Evolutionary conservation across 1,140 invertebrate genomes (phyloP).

Genomic region (Drosophila lowei): DNA sequence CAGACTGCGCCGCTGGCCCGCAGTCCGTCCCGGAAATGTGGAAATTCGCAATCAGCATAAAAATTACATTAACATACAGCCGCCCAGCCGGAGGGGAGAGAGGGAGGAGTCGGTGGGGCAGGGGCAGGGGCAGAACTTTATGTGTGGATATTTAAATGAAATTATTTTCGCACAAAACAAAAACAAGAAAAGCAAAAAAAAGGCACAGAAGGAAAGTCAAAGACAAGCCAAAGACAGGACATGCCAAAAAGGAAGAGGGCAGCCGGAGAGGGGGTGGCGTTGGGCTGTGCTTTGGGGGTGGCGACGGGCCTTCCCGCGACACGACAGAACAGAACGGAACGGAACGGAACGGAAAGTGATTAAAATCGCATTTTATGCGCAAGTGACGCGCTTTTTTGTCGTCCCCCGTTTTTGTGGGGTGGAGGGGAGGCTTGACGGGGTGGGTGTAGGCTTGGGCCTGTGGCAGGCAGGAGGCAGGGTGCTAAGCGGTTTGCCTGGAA

Average conservation of each 20-base stretch:
- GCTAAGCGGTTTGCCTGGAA: conserved; percentile 21
- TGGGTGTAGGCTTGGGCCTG: conserved; percentile 54
- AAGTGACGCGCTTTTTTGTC: conserved; percentile 39
- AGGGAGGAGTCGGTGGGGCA: too few relatives aligned
- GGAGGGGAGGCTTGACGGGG: conserved; percentile 1
- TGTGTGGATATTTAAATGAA: conserved; percentile 74
- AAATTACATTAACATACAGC: conserved; percentile 77
- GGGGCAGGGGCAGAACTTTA: conserved; percentile 33
- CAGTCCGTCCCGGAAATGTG: conserved; percentile 63
- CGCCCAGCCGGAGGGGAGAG: conserved; percentile 8
- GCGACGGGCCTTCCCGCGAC: conserved; percentile 25
- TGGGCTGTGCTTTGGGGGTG: too few relatives aligned
- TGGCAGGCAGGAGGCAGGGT: conserved; percentile 9
- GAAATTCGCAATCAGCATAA: conserved; percentile 79
- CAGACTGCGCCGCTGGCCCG: conserved; percentile 20
- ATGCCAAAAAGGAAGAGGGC: conserved; percentile 1
- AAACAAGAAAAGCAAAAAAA: conserved; percentile 2
- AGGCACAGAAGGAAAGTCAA: conserved; percentile 5
- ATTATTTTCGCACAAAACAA: conserved; percentile 60
- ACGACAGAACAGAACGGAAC: conserved; percentile 56
- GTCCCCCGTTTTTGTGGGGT: not conserved
- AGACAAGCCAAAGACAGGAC: conserved; percentile 25
- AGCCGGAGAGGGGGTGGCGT: conserved; percentile 4
- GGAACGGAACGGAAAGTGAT: conserved; percentile 71
- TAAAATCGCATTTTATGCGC: conserved; percentile 79